Conservation (phyloP, 2,113 vertebrate genomes). For the Echinops telfairi region DNA sequence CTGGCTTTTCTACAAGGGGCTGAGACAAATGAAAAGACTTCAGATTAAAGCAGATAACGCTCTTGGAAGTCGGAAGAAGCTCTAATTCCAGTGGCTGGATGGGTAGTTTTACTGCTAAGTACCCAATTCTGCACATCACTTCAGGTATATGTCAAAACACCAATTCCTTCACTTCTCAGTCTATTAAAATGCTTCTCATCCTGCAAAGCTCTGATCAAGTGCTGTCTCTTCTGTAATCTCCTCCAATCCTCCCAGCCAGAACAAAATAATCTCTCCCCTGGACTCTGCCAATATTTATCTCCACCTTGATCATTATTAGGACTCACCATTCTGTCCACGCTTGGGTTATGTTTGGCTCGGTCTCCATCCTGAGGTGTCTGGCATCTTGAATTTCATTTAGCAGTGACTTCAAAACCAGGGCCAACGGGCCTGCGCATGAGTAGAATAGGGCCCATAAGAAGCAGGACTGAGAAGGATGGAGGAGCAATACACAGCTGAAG, state of each 20-base stretch:
- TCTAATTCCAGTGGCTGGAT: background rate
- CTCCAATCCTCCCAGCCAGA: constrained; percentile 10
- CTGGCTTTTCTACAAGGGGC: background rate
- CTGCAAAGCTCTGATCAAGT: constrained; percentile 62
- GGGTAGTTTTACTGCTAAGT: constrained; percentile 18
- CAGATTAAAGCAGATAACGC: constrained; percentile 30
- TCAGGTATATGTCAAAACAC: constrained; percentile 50
- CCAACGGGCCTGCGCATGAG: background rate
- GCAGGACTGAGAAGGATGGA: background rate
- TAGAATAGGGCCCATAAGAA: background rate
- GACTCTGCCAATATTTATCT: constrained; percentile 61
- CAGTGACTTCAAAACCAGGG: constrained; percentile 11
- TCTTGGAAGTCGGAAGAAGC: constrained; percentile 36
- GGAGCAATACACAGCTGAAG: constrained; percentile 8
- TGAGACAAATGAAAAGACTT: constrained; percentile 15
- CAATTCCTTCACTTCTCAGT: constrained; percentile 44
- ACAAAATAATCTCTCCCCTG: background rate
- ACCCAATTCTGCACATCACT: constrained; percentile 5
- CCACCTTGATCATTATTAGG: constrained; percentile 23
- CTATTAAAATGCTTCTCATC: constrained; percentile 61
- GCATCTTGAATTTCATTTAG: constrained; percentile 52
- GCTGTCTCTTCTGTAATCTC: background rate
- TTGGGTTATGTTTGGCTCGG: constrained; percentile 30
- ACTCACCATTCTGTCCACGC: constrained; percentile 26
- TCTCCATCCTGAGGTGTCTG: constrained; percentile 14